Base-by-base conservation (phyloP, 2,797 vertebrate genomes). In the Synaphobranchus kaupii region DNA sequence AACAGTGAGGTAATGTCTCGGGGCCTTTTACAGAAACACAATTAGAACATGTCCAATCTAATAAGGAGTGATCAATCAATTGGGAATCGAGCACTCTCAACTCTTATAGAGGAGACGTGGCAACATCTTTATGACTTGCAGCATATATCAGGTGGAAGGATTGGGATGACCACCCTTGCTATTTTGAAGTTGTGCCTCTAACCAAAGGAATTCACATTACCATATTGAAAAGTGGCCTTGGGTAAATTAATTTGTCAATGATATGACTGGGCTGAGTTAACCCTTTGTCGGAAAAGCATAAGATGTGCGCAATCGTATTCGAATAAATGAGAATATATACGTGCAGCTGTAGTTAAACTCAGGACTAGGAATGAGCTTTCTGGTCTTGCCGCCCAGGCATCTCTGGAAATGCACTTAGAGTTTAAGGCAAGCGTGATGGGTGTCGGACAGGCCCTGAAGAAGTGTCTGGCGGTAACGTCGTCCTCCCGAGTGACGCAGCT, bases 1-100 rank as follows among this genome's bases (percentile, higher is more conserved):
- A 93, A 91, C 93, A 90, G 85, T 95, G 95, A 95, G 93, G 94
- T 95, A 95, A 96, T 89, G 94, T 96, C 95, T 96, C 89, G 89
- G 60, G 91, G 86, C 88, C 90, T 91, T 90, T 83, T 68, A 88
- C 91, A 88, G 92, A 91, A 90, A 91, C 89, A 89, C 91, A 93
- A 92, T 93, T 92, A 88, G 93, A 94, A 93, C 88, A 84, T 90
- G 86, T 92, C 90, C 92, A 92, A 91, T 93, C 84, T 88, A 91
- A 91, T 90, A 93, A 93, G 89, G 93, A 92, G 92, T 90, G 91
- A 91, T 90, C 90, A 88, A 95, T 96, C 93, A 93, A 94, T 94
- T 92, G 90, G 82, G 88, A 92, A 89, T 89, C 86, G 82, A 84
- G 88, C 84, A 89, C 90, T 86, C 87, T 92, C 89, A 90, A 89